Percentiles rank a stretch among this genome's conserved stretches.
Conservation (phyloP, 1,140 invertebrate species). For the Glossosoma conforme region DNA sequence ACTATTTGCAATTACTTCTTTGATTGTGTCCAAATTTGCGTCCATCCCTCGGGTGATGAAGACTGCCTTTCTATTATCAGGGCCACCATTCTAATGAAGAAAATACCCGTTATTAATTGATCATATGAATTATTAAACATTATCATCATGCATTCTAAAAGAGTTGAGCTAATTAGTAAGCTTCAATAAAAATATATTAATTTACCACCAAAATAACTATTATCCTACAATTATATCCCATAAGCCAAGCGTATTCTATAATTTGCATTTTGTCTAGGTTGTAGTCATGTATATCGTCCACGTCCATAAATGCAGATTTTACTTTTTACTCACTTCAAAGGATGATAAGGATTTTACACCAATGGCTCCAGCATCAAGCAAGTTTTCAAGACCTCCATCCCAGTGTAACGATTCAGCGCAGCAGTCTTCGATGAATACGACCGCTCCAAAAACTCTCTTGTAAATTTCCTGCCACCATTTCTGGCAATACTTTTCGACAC, state of each 20-base stretch:
- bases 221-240: too few species aligned
- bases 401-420: slow-evolving; percentile 59
- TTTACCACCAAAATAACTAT: too few species aligned
- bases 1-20: slow-evolving; percentile 51
- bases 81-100: slow-evolving; percentile 36
- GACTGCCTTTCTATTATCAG: slow-evolving; percentile 51
- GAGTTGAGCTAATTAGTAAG: too few species aligned
- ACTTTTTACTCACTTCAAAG: slow-evolving; percentile 54
- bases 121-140: not conserved
- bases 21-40: slow-evolving; percentile 47
- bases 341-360: slow-evolving; percentile 56
- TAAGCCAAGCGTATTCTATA: too few species aligned
- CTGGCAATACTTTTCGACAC: slow-evolving; percentile 16
- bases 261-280: too few species aligned
- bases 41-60: slow-evolving; percentile 53
- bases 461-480: slow-evolving; percentile 53
- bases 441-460: slow-evolving; percentile 53
- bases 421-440: slow-evolving; percentile 56
- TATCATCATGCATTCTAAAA: too few species aligned
- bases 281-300: too few species aligned
- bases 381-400: slow-evolving; percentile 54
- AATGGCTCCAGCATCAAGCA: slow-evolving; percentile 50
- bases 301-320: too few species aligned
- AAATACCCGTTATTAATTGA: too few species aligned
- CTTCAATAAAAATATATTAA: too few species aligned